phyloP scores from a whole-genome alignment of 2,113 vertebrate genomes.

The Eulemur rufifrons region DNA sequence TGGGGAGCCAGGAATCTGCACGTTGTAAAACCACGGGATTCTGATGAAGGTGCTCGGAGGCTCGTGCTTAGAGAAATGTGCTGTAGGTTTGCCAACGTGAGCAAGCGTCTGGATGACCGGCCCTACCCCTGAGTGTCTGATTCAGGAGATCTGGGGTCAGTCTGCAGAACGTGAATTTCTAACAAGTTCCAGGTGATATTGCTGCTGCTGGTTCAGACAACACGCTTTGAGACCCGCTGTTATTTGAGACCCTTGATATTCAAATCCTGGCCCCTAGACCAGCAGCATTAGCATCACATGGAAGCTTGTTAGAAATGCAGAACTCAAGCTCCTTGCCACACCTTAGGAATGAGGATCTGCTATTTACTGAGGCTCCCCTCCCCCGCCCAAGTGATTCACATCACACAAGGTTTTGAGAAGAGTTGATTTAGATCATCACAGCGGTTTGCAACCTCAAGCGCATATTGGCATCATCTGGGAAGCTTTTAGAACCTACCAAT shows the following conservation, averaged over 20 bases:
- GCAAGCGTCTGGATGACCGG: background rate
- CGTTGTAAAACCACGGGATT: background rate
- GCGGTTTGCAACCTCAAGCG: background rate
- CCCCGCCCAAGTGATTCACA: background rate
- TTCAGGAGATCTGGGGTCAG: background rate
- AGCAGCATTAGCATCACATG: background rate
- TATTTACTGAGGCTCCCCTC: background rate
- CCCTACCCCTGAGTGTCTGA: background rate
- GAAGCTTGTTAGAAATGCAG: background rate
- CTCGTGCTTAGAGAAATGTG: background rate
- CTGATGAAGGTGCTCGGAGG: background rate
- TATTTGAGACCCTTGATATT: background rate
- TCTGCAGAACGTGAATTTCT: background rate
- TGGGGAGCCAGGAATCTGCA: background rate
- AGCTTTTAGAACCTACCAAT: background rate
- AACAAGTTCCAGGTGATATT: background rate
- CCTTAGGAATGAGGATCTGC: background rate
- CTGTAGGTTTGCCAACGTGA: background rate
- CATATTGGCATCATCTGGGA: background rate
- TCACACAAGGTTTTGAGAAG: background rate
- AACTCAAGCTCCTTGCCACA: background rate
- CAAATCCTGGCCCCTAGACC: background rate
- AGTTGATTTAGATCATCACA: background rate
- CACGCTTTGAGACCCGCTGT: background rate
- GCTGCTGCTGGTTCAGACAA: background rate